phyloP scores from a whole-genome alignment of 2,113 vertebrate species.

The Rhinichthys klamathensis region DNA sequence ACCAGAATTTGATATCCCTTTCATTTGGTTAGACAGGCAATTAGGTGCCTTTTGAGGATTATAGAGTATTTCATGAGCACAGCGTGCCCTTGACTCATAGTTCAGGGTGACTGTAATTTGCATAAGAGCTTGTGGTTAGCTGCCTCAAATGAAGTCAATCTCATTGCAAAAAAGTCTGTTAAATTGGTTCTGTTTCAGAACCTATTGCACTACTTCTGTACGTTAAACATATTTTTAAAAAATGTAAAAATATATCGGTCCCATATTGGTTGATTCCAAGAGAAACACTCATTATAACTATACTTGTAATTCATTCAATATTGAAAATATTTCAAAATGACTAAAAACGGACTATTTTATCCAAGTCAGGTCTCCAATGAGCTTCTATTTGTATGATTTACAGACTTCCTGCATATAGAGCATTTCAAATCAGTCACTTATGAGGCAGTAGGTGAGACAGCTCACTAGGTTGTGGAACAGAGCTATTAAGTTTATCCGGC shows the following conservation, averaged over 20 bases:
- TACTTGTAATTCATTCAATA: neutral
- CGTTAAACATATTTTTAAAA: neutral
- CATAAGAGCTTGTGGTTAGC: neutral
- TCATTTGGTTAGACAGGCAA: neutral
- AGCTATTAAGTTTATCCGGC: constrained; percentile 11
- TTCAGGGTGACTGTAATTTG: constrained; percentile 15
- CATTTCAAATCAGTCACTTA: neutral
- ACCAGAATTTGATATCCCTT: neutral
- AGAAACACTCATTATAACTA: neutral
- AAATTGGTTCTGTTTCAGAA: neutral
- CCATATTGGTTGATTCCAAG: neutral
- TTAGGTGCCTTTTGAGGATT: neutral
- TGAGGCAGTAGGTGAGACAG: neutral
- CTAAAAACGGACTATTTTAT: neutral
- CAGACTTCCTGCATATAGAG: neutral
- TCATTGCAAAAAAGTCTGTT: neutral
- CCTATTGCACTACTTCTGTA: neutral
- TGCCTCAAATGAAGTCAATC: neutral
- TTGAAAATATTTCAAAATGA: neutral
- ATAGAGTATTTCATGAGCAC: neutral
- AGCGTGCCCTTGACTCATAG: neutral
- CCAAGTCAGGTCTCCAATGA: neutral
- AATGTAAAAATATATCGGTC: no score
- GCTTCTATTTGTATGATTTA: neutral
- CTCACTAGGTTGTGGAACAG: constrained; percentile 19